Evolutionary conservation across 2,888 invertebrate species (phyloP), one percentile per base, ranked within the genome.

Genomic region (Limnephilus marmoratus): DNA sequence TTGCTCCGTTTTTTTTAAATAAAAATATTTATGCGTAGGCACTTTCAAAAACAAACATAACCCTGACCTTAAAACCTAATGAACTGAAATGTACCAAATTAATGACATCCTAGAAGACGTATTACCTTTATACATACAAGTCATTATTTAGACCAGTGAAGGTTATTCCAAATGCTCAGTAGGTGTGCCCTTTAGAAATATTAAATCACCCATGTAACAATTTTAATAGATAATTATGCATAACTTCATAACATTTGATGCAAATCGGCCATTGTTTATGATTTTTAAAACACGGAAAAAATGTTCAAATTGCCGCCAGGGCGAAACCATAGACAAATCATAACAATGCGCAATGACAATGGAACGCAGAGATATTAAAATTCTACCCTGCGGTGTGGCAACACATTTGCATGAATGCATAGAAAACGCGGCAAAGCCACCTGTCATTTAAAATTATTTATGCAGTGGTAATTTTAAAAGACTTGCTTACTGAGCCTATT

Each of bases 261-360:
- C 86, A 45, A 86, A 86, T 86, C 29, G n/a, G 45, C 45, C 86
- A 86, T 86, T 86, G 86, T 86, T 86, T 29, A 29, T 45, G 12
- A 41, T 86, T 45, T 45, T 86, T 13, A n/a, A 86, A 86, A 41
- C 29, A 15, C 68, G 29, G 45, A n/a, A 24, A 45, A 86, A 86
- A n/a, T 13, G n/a, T 49, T 49, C 9, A 86, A 86, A 86, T 45
- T 86, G 45, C 86, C 86, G 45, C 86, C 29, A 86, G 45, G n/a
- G 86, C 45, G 29, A 24, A 68, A n/a, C 68, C 68, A 68, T 68
- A 68, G 68, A 45, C n/a, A 45, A 86, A 29, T 45, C 29, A 49
- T 13, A 49, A 86, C n/a, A 86, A n/a, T 86, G 45, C 29, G 86
- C 86, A 86, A 45, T n/a, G 86, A 86, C 86, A 45, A 86, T 86